phyloP scores from a whole-genome alignment of 2,113 vertebrate species.

The Bettongia penicillata region DNA sequence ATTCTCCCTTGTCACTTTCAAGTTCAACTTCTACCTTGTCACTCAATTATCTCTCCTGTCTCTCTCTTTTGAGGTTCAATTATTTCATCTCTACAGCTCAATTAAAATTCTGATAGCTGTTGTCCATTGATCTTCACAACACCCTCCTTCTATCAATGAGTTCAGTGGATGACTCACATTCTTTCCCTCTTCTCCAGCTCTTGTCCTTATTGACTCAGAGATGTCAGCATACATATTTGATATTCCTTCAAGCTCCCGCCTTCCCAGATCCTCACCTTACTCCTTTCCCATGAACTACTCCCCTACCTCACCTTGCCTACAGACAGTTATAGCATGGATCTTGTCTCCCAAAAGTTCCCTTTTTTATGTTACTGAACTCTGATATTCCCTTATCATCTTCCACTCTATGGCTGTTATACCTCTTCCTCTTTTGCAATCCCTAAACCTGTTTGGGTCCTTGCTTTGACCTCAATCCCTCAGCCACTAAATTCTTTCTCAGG shows the following conservation, averaged over 20 bases:
- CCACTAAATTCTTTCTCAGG: neutral
- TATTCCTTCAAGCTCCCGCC: neutral
- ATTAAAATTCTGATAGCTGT: neutral
- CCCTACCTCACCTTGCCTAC: neutral
- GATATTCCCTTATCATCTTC: neutral
- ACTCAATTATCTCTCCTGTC: neutral
- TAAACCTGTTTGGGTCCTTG: neutral
- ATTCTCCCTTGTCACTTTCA: neutral
- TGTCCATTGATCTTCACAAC: neutral
- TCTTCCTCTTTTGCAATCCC: neutral
- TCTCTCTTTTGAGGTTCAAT: neutral
- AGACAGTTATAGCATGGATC: too few species aligned
- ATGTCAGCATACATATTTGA: too few species aligned
- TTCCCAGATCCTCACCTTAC: neutral
- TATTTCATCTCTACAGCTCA: neutral
- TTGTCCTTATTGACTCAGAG: neutral
- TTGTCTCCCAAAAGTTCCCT: neutral
- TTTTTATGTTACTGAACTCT: neutral
- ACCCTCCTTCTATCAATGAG: neutral
- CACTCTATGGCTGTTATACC: neutral
- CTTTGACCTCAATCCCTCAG: neutral
- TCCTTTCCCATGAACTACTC: neutral
- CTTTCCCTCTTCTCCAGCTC: neutral
- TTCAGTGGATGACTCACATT: neutral
- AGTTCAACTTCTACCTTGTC: neutral